These are phyloP conservation scores for Laticauda colubrina DNA, from an alignment of 2,113 vertebrate species.

Conservation along the genomic window DNA sequence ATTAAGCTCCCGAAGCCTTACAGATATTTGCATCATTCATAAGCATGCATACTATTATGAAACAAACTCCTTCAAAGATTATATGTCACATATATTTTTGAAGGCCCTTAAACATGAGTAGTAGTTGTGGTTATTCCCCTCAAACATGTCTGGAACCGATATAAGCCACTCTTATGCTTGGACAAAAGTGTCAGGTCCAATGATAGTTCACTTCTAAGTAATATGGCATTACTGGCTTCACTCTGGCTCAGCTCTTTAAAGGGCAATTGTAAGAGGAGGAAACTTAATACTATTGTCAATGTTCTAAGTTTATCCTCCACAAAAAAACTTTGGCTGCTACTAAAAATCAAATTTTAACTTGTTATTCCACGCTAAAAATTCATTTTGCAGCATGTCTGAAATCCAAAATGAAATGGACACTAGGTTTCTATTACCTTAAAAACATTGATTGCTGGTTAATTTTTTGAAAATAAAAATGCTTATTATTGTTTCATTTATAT, in stretches of 20 bases:
- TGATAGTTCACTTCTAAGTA: neutral
- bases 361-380: neutral
- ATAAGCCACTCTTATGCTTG: neutral
- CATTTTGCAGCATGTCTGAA: neutral
- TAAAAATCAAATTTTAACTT: neutral
- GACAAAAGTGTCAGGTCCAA: neutral
- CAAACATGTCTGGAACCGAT: neutral
- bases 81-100: neutral
- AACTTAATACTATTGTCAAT: neutral
- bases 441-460: neutral
- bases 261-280: neutral
- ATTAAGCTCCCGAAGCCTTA: neutral
- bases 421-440: neutral
- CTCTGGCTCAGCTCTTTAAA: neutral
- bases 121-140: neutral
- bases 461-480: neutral
- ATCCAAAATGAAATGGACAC: neutral
- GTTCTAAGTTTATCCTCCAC: neutral
- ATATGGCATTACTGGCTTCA: neutral
- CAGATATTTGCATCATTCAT: neutral
- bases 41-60: neutral
- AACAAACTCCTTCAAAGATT: neutral
- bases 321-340: neutral
- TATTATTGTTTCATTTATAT: neutral
- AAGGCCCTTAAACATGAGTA: neutral